These are phyloP conservation scores for Hypena proboscidalis DNA, from an alignment of 2,888 invertebrate genomes.

Conservation along the genomic window DNA sequence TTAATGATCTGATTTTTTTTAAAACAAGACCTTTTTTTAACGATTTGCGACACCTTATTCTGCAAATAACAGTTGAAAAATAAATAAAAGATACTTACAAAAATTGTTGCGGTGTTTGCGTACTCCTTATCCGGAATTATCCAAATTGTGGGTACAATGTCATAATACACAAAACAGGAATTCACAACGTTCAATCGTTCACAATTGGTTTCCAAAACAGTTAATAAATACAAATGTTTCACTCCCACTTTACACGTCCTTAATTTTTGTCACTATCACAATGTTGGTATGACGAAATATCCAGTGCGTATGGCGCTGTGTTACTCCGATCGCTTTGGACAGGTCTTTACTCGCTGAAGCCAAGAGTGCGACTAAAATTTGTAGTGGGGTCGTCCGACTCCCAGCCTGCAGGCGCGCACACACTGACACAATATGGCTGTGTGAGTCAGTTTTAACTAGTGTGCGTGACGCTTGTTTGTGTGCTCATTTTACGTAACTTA, in stretches of 20 bases:
- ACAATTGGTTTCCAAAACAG: slow-evolving; percentile 60
- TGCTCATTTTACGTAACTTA: slow-evolving; percentile 81
- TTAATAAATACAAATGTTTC: slow-evolving; percentile 56
- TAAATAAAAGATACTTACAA: slow-evolving; percentile 71
- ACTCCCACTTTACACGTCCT: slow-evolving; percentile 81
- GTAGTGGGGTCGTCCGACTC: slow-evolving; percentile 81
- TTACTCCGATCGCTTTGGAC: slow-evolving; percentile 62
- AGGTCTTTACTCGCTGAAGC: slow-evolving; percentile 67
- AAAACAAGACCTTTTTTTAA: background rate
- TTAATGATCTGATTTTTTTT: background rate
- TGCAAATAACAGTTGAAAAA: slow-evolving; percentile 16
- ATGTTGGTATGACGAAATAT: slow-evolving; percentile 82
- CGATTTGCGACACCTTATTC: slow-evolving; percentile 11
- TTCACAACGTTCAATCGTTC: slow-evolving; percentile 61
- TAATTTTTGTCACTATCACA: slow-evolving; percentile 77
- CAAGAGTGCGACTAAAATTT: slow-evolving; percentile 79
- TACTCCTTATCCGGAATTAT: slow-evolving; percentile 80
- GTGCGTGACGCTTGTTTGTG: slow-evolving; percentile 52
- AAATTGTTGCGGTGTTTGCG: slow-evolving; percentile 81
- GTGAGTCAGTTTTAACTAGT: slow-evolving; percentile 47
- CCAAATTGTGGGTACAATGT: slow-evolving; percentile 78
- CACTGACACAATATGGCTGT: slow-evolving; percentile 43
- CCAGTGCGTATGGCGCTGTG: slow-evolving; percentile 68
- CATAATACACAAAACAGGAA: slow-evolving; percentile 73
- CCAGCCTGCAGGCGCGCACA: slow-evolving; percentile 69